These are phyloP conservation scores for Ia io DNA, from an alignment of 2,113 vertebrate species.

Conservation along the genomic window DNA sequence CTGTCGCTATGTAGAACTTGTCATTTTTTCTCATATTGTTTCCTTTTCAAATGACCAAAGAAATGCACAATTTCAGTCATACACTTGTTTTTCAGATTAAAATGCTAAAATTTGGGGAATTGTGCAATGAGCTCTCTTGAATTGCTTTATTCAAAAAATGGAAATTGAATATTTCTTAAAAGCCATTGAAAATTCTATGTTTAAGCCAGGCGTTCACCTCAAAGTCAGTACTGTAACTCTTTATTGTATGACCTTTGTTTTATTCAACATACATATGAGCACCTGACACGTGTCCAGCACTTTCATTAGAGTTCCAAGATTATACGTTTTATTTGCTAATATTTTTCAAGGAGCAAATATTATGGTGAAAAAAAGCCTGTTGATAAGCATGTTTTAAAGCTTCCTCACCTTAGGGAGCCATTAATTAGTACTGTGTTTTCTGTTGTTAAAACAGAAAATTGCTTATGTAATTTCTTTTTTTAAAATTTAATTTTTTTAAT, in stretches of 20 bases:
- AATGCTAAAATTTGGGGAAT: slow-evolving; percentile 24
- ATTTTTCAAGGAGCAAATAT: slow-evolving; percentile 35
- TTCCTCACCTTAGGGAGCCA: slow-evolving; percentile 49
- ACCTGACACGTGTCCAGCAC: neutral
- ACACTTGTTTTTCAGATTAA: slow-evolving; percentile 31
- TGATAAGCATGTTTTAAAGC: slow-evolving; percentile 20
- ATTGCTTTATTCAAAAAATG: slow-evolving; percentile 19
- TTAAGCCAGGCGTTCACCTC: slow-evolving; percentile 15
- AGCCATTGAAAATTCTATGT: slow-evolving; percentile 51
- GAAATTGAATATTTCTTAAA: neutral
- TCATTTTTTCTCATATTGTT: slow-evolving; percentile 6
- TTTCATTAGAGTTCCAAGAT: slow-evolving; percentile 17
- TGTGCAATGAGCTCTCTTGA: neutral
- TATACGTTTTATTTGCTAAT: slow-evolving; percentile 25
- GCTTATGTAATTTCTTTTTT: slow-evolving; percentile 26
- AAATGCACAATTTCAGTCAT: slow-evolving; percentile 12
- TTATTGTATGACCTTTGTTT: neutral
- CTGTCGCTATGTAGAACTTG: slow-evolving; percentile 1
- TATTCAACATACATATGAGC: neutral
- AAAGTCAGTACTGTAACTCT: neutral
- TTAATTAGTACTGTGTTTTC: slow-evolving; percentile 40
- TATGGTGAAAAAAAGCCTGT: slow-evolving; percentile 19
- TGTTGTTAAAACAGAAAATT: slow-evolving; percentile 49
- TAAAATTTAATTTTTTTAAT: too few species aligned
- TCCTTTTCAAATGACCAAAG: slow-evolving; percentile 26